Evolutionary conservation across 2,888 invertebrate genomes (phyloP).

Genomic region (Drosophila quinaria): DNA sequence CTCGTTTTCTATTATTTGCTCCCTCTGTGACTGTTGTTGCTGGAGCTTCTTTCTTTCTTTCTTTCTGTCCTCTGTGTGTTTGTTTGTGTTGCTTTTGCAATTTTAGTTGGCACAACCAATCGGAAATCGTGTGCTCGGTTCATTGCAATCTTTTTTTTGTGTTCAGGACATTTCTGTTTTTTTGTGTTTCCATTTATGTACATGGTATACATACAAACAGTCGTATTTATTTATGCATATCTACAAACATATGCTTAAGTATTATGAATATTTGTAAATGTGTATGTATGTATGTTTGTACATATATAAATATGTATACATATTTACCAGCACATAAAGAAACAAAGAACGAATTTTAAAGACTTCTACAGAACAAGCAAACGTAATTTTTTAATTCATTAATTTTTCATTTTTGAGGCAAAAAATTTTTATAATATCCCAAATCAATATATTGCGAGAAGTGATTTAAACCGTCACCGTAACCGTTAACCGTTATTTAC

Average conservation of each 20-base stretch:
- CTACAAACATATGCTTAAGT: slow-evolving; percentile 1
- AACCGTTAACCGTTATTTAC: too few relatives aligned
- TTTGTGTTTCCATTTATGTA: slow-evolving; percentile 6
- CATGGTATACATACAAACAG: neutral
- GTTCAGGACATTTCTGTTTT: slow-evolving; percentile 18
- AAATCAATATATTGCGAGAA: too few relatives aligned
- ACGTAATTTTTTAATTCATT: neutral
- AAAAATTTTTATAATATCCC: neutral
- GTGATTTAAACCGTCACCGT: too few relatives aligned
- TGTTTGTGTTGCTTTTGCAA: slow-evolving; percentile 61
- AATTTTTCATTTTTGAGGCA: neutral
- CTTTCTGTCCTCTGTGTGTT: slow-evolving; percentile 6
- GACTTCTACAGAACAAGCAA: neutral
- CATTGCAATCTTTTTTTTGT: slow-evolving; percentile 35
- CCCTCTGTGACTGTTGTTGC: slow-evolving; percentile 43
- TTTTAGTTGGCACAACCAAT: slow-evolving; percentile 78
- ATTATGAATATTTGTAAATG: neutral
- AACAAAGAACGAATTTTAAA: neutral
- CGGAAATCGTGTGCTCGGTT: slow-evolving; percentile 72
- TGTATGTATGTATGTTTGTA: neutral
- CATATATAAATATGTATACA: neutral
- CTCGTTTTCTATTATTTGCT: slow-evolving; percentile 61
- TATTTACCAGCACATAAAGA: neutral
- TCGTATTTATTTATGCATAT: slow-evolving; percentile 12
- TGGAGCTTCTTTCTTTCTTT: slow-evolving; percentile 28